A percentile compares a stretch with the other conserved stretches of the same genome.
These are phyloP conservation scores for Dynastes grantii DNA, from an alignment of 2,888 invertebrate species.

Conservation along the genomic window DNA sequence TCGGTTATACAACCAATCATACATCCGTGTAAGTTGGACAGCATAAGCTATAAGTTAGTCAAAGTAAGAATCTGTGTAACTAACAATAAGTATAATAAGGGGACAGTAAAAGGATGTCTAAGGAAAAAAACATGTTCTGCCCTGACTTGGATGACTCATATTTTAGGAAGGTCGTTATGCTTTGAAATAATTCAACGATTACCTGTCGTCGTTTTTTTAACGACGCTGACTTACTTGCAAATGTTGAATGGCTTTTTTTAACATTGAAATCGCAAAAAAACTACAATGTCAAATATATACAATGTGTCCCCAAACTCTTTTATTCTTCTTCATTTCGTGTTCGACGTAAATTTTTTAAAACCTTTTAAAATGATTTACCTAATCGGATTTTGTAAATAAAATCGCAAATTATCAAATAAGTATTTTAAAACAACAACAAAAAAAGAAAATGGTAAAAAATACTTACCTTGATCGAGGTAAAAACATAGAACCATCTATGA, in stretches of 20 bases:
- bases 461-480: constrained; percentile 85
- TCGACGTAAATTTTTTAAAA: no score
- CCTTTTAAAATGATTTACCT: no score
- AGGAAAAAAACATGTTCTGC: not conserved
- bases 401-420: no score
- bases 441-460: not conserved
- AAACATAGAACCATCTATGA: constrained; percentile 90
- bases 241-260: no score
- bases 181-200: constrained; percentile 5
- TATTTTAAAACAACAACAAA: no score
- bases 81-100: not conserved
- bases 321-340: no score
- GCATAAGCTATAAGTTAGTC: no score
- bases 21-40: not conserved
- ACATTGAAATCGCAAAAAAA: no score
- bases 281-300: no score
- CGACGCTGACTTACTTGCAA: no score
- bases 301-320: no score
- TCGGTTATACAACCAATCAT: not conserved
- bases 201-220: not conserved
- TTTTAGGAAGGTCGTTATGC: not conserved
- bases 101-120: not conserved
- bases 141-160: not conserved
- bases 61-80: not conserved
- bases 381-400: no score